Base-by-base conservation (phyloP, 2,797 vertebrate species). In the Artibeus jamaicensis region DNA sequence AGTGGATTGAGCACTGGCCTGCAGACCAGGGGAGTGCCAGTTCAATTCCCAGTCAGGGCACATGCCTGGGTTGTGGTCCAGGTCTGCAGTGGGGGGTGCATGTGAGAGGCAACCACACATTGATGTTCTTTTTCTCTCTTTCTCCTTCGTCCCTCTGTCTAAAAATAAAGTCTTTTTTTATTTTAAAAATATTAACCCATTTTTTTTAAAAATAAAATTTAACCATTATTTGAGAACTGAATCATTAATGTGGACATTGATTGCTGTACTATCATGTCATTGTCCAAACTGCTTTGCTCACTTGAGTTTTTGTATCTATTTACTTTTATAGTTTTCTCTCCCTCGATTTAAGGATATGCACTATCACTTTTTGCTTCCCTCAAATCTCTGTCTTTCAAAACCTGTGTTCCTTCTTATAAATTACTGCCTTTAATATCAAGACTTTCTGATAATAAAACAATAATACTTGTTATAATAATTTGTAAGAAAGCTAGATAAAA, bases 401-500 rank as follows among this genome's bases (percentile, higher is more conserved):
- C 15, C 5, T 10, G 57, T 62, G 16, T 12, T 0, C 19, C 22
- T 22, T 81, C 67, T 86, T 92, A 8, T 34, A 92, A 90, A 74
- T 90, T 87, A 19, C 57, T 53, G 14, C 10, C 50, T 83, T 57
- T 90, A 37, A 68, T 22, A 24, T 15, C 26, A 88, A 89, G 73
- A 88, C 7, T 95, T 85, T 86, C 84, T 93, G 74, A 94, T 67
- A 57, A 95, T 67, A 50, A 94, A 77, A 89, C 29, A 83, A 46
- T 46, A 92, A 68, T 59, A n/a, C 70, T 67, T 59, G 14, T 26
- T 73, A 5, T 26, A 81, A 86, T 83, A 65, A 57, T 9, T 50
- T 73, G 26, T n/a, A 44, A 73, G 29, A 73, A 82, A 44, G 55
- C 9, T 83, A 90, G 37, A 37, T 84, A 34, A 55, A 93, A 87